phyloP scores from a whole-genome alignment of 2,797 vertebrate genomes.

The Sparidentex hasta region DNA sequence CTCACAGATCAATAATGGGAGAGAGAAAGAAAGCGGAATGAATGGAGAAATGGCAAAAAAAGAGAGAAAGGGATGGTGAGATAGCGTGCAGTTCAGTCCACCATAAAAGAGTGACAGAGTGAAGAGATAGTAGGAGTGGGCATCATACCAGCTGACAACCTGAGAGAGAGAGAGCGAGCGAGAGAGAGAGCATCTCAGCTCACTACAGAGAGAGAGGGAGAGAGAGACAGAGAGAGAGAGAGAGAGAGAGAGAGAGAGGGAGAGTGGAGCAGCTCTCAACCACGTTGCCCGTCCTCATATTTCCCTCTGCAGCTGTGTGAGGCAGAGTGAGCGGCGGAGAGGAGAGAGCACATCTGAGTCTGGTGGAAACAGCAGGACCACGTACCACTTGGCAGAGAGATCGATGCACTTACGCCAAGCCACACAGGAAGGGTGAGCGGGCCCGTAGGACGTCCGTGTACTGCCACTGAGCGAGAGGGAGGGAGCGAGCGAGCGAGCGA shows the following conservation, averaged over 20 bases:
- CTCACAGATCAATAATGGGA: constrained; percentile 77
- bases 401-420: constrained; percentile 70
- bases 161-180: constrained; percentile 44
- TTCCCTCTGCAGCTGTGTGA: constrained; percentile 83
- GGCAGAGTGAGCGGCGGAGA: constrained; percentile 72
- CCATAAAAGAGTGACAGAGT: constrained; percentile 62
- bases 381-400: constrained; percentile 75
- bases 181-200: constrained; percentile 44
- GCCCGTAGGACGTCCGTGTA: constrained; percentile 63
- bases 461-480: constrained; percentile 46
- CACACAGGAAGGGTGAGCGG: constrained; percentile 65
- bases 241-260: constrained; percentile 56
- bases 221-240: constrained; percentile 50
- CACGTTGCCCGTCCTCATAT: constrained; percentile 78
- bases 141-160: constrained; percentile 53
- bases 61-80: constrained; percentile 53
- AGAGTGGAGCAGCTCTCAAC: constrained; percentile 63
- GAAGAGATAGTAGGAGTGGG: constrained; percentile 54
- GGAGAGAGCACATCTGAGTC: constrained; percentile 74
- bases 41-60: constrained; percentile 64
- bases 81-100: constrained; percentile 52
- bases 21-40: constrained; percentile 66
- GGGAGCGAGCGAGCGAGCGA: constrained; percentile 30
- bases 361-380: constrained; percentile 77
- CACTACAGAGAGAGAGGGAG: constrained; percentile 54